Conservation (phyloP, 2,797 vertebrate species). For the Brotula barbata region DNA sequence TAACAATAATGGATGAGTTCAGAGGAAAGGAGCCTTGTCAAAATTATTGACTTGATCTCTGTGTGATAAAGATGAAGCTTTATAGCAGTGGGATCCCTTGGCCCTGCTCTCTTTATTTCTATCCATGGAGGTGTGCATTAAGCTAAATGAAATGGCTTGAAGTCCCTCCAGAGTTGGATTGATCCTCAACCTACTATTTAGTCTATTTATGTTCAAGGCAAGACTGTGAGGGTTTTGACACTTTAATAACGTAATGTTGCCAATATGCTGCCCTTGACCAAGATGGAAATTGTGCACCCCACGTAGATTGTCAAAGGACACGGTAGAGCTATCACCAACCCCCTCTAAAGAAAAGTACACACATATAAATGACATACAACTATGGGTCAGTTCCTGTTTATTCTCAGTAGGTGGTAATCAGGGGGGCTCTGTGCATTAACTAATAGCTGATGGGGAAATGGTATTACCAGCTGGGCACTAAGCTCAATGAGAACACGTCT, state of each 20-base stretch:
- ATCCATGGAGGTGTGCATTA: constrained; percentile 41
- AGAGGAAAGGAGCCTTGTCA: constrained; percentile 52
- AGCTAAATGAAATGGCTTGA: constrained; percentile 57
- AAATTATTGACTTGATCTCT: constrained; percentile 67
- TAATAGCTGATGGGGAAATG: constrained; percentile 47
- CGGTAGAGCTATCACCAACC: constrained; percentile 35
- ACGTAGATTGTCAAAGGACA: constrained; percentile 55
- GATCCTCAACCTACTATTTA: constrained; percentile 48
- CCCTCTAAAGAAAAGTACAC: constrained; percentile 32
- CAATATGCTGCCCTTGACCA: constrained; percentile 59
- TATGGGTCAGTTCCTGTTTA: constrained; percentile 37
- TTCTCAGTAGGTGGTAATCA: constrained; percentile 55
- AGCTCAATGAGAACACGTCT: constrained; percentile 64
- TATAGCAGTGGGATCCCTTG: constrained; percentile 7
- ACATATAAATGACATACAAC: constrained; percentile 28
- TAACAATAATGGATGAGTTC: constrained; percentile 67
- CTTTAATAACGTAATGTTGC: constrained; percentile 61
- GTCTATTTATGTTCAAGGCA: constrained; percentile 59
- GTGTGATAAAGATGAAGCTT: constrained; percentile 61
- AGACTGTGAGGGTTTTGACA: constrained; percentile 38
- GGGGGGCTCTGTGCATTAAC: constrained; percentile 68
- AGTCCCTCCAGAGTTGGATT: constrained; percentile 47
- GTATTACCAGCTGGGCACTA: constrained; percentile 50
- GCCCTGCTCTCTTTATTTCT: constrained; percentile 32
- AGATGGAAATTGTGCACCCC: constrained; percentile 60